A percentile compares a stretch with the other conserved stretches of the same genome.
Conservation (phyloP, 1,140 invertebrate species). For the Danaus melanippus region DNA sequence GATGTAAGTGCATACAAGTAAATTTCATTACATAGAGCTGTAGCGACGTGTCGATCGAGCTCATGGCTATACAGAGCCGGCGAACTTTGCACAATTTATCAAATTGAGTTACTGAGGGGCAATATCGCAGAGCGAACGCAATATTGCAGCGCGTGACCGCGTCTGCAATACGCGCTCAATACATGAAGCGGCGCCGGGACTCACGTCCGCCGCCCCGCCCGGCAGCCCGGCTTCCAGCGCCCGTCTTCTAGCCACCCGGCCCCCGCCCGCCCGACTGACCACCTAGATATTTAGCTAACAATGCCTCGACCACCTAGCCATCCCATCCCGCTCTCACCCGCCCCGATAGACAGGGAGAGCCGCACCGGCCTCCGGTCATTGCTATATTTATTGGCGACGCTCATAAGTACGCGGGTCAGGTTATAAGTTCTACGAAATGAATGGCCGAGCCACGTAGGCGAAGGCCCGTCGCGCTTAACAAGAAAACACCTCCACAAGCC, state of each 20-base stretch:
- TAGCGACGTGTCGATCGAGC: conserved; percentile 45
- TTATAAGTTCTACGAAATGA: conserved; percentile 71
- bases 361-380: conserved; percentile 64
- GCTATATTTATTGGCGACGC: conserved; percentile 73
- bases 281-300: conserved; percentile 71
- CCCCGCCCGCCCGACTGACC: conserved; percentile 61
- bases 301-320: conserved; percentile 48
- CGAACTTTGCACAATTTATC: conserved; percentile 69
- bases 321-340: conserved; percentile 47
- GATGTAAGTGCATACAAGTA: conserved; percentile 19
- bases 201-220: conserved; percentile 60
- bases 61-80: conserved; percentile 47
- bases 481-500: conserved; percentile 64
- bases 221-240: conserved; percentile 31
- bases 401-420: conserved; percentile 72
- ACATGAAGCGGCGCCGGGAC: conserved; percentile 70
- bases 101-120: conserved; percentile 69
- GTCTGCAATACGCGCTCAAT: conserved; percentile 72
- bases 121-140: conserved; percentile 69
- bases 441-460: conserved; percentile 65
- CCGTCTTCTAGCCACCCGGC: conserved; percentile 30
- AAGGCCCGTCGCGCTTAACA: conserved; percentile 61
- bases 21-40: conserved; percentile 38
- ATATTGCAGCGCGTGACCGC: conserved; percentile 71
- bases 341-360: conserved; percentile 35